Base-by-base conservation (phyloP, 2,888 invertebrate genomes). In the Omphaloscelis lunosa region DNA sequence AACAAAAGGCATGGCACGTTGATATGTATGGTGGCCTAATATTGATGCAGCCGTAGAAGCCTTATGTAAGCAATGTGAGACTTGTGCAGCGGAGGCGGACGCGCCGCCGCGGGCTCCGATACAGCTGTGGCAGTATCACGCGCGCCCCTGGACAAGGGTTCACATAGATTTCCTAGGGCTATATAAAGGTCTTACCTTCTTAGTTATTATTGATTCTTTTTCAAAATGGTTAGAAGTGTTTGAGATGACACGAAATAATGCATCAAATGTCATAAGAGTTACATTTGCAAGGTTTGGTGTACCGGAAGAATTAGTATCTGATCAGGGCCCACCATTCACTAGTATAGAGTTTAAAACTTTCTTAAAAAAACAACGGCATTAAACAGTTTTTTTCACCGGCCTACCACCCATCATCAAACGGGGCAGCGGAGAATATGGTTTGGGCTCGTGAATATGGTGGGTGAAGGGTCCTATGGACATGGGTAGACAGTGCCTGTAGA, bases 361-460 rank as follows among this genome's bases (percentile, higher is more conserved):
- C 45, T n/a, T 74, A n/a, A 27, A 68, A n/a, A n/a, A 61, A 29
- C 11, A 74, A 68, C 27, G 58, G 58, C 15, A 62, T 74, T 27
- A n/a, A 61, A 17, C 74, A 74, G 27, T 17, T 3, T 4, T 68
- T 61, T n/a, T 74, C 74, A 34, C 67, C 79, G 9, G 51, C 53
- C 6, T 79, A 79, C 34, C 72, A 79, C 27, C 79, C 76, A 6
- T 66, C 82, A 12, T 75, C 83, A 2, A 83, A 83, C 20, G 79
- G 75, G 1, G 77, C 79, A 0, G 76, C 82, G 12, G 82, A 82
- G 34, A 69, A n/a, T n/a, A 71, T 34, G 66, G 68, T 68, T 56
- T 68, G 68, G 68, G 53, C 53, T 39, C 68, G 68, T 68, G 68
- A 56, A 17, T 68, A 68, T 53, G 68, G 41, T 65, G 45, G 65